Conservation (phyloP, 2,113 vertebrate species). For the Toxostoma redivivum region DNA sequence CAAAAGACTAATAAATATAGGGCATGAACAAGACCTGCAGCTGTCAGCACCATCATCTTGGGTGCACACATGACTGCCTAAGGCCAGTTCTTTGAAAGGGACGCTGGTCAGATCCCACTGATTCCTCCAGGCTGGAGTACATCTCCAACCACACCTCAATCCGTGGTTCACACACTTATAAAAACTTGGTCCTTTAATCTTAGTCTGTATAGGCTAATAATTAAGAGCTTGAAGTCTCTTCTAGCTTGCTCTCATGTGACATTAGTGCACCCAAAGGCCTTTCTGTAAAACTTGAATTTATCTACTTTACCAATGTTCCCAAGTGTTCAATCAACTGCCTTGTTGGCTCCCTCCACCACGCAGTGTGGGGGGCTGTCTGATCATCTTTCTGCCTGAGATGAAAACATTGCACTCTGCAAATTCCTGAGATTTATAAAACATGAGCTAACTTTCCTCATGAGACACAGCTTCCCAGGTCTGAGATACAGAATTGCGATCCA, state of each 20-base stretch:
- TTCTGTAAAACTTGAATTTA: not conserved
- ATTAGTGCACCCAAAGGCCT: not conserved
- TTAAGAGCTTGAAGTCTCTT: not conserved
- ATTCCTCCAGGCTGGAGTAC: not conserved
- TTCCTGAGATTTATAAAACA: not conserved
- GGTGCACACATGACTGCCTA: no score
- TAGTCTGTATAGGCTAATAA: not conserved
- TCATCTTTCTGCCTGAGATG: not conserved
- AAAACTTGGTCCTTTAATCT: not conserved
- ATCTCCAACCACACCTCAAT: not conserved
- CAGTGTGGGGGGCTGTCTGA: not conserved
- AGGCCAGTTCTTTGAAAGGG: accelerated
- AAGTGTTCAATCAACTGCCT: constrained; percentile 10
- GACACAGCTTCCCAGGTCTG: not conserved
- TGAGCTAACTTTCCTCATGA: not conserved
- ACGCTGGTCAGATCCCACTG: not conserved
- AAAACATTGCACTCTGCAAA: not conserved
- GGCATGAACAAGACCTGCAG: not conserved
- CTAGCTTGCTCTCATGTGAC: not conserved
- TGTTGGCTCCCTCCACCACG: not conserved
- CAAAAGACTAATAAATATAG: not conserved
- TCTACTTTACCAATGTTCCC: constrained; percentile 1
- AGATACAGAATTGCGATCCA: not conserved
- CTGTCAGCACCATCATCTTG: accelerated
- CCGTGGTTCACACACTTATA: accelerated